Conservation (phyloP, 92 coral and sea anemone genomes). For the Epizoanthus rinbou region DNA sequence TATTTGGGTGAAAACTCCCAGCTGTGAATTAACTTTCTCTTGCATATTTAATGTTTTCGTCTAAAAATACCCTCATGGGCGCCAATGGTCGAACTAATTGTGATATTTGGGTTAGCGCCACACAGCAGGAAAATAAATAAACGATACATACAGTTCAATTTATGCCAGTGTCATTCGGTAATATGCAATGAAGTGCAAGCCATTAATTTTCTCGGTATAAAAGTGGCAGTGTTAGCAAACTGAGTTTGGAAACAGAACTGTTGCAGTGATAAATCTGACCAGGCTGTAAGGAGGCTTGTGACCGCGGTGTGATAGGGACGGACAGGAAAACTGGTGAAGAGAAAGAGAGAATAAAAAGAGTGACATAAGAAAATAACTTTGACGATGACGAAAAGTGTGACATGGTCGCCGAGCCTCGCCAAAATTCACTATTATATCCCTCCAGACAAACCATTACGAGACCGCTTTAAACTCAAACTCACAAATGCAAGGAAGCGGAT, state of each 20-base stretch:
- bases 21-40: background rate
- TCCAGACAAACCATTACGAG: conserved; percentile 21
- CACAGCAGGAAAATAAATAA: background rate
- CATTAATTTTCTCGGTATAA: no score
- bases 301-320: no score
- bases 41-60: conserved; percentile 1
- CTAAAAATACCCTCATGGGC: background rate
- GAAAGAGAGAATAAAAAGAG: background rate
- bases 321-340: background rate
- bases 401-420: conserved; percentile 17
- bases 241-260: no score
- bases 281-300: background rate
- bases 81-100: background rate
- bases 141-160: background rate
- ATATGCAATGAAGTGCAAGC: background rate
- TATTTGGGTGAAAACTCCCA: conserved; percentile 1
- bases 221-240: no score
- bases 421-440: conserved; percentile 20
- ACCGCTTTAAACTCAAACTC: conserved; percentile 18
- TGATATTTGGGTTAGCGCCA: background rate
- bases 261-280: no score
- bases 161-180: background rate
- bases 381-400: background rate
- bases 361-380: background rate
- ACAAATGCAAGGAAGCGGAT: conserved; percentile 2